phyloP scores from a whole-genome alignment of 2,113 vertebrate genomes.

The Craseonycteris thonglongyai region DNA sequence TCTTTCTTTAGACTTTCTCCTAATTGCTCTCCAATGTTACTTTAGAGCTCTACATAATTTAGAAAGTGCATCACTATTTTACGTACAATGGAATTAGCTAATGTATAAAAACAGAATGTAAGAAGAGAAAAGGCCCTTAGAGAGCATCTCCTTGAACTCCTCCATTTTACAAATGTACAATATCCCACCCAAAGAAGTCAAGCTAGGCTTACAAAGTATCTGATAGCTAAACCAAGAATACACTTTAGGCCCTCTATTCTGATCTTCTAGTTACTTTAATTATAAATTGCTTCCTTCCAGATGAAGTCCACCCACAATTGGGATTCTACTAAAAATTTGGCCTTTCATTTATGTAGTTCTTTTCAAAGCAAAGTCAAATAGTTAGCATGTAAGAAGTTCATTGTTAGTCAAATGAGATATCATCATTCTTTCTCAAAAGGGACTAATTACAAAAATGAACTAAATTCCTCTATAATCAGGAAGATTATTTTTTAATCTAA shows the following conservation, averaged over 20 bases:
- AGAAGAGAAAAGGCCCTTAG: background rate
- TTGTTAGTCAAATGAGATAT: conserved; percentile 72
- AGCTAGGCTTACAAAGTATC: background rate
- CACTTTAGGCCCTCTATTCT: background rate
- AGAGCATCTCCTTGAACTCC: background rate
- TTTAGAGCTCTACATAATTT: background rate
- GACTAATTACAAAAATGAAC: conserved; percentile 74
- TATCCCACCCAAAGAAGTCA: background rate
- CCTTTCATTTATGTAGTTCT: background rate
- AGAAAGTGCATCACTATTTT: background rate
- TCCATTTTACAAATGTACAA: background rate
- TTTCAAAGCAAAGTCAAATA: conserved; percentile 50
- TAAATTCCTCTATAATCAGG: conserved; percentile 74
- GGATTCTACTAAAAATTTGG: background rate
- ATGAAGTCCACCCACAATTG: background rate
- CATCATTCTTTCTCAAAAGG: conserved; percentile 71
- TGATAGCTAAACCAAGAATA: background rate
- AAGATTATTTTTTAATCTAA: conserved; percentile 85
- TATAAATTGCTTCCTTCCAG: background rate
- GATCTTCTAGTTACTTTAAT: background rate
- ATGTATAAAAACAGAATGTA: background rate
- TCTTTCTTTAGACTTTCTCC: background rate
- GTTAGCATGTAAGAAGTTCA: conserved; percentile 59
- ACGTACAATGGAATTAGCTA: background rate
- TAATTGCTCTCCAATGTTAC: background rate